Base-by-base conservation (phyloP, 2,797 vertebrate genomes). In the Scarus forsteni region DNA sequence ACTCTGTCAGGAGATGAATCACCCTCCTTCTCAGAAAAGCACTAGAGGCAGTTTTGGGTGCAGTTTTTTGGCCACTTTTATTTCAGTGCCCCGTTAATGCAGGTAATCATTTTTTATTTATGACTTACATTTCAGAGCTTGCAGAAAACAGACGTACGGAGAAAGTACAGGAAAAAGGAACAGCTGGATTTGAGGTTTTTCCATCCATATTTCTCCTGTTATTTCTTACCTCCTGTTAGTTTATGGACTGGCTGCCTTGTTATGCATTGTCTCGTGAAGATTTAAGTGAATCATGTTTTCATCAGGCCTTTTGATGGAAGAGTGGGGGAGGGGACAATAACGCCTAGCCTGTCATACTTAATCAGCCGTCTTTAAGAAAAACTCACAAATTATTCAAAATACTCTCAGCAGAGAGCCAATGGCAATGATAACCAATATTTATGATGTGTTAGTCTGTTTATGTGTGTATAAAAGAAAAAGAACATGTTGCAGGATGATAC, bases 341-440 rank as follows among this genome's bases (percentile, higher is more conserved):
- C 65, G 44, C 38, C 67, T 59, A 48, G 12, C 54, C 64, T 80
- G 82, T 85, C 82, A 55, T 54, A 60, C 46, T 75, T 27, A 78
- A 54, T 69, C 73, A 84, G 61, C 55, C 74, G 36, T 73, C 48
- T 36, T 60, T 13, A 73, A 67, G 54, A 58, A 60, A 42, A 43
- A 35, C 43, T 14, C 55, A 58, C 58, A 46, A 79, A 91, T 87
- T 52, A 81, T 87, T 86, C 14, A 83, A 46, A 74, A 35, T 14
- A 44, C 54, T 66, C 50, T 58, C 27, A 62, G 42, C 35, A 53
- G 27, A 44, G 38, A 46, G 36, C 16, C 8, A 15, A 45, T 38
- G 61, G 27, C 59, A n/a, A 52, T 44, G 8, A 57, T n/a, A 39
- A 38, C 14, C 56, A n/a, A 18, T n/a, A 15, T 8, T 36, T 70